Base-by-base conservation (phyloP, 1,140 invertebrate species). In the Stegodyphus mimosarum region DNA sequence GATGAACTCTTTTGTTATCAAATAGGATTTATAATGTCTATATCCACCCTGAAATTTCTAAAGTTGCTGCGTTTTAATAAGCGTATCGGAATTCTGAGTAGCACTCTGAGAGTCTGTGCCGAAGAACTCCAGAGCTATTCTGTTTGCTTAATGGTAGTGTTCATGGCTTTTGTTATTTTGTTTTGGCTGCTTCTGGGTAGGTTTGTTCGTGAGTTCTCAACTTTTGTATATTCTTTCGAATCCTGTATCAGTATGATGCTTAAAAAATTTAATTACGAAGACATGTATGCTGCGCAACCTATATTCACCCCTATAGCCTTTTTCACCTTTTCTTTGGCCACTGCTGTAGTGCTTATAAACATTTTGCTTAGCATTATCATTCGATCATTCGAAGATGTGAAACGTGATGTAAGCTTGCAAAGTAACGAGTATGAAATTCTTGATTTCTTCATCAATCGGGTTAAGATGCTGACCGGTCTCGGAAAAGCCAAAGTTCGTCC, bases 321-420 rank as follows among this genome's bases (percentile, higher is more conserved):
- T 86, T 91, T 92, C 88, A 78, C 90, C 48, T 93, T 91, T 87
- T 90, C 92, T 33, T 81, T 93, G 0, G 89, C 90, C 11, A 90
- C 91, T 73, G 91, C 90, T n/a, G 91, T 92, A 83, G 90, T 93
- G 71, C 89, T 92, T 6, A 90, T 93, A 73, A 93, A 92, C 88
- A 92, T 93, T 88, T 90, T 92, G 87, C 88, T 93, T 11, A 92
- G 92, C 6, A 92, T 93, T 87, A 90, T 93, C 55, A 91, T 92
- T 64, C 90, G 91, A 53, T 89, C 90, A 0, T 93, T 83, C 48
- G 79, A 87, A 9, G 71, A 88, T 70, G 89, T 90, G 18, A 88
- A 90, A 52, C 71, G 88, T 10, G 89, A 90, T 72, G 83, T 88
- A 15, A 79, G 80, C 11, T 88, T 86, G 17, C 88, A 89, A 64